These are phyloP conservation scores for Saccopteryx bilineata DNA, from an alignment of 2,113 vertebrate genomes.

Conservation along the genomic window DNA sequence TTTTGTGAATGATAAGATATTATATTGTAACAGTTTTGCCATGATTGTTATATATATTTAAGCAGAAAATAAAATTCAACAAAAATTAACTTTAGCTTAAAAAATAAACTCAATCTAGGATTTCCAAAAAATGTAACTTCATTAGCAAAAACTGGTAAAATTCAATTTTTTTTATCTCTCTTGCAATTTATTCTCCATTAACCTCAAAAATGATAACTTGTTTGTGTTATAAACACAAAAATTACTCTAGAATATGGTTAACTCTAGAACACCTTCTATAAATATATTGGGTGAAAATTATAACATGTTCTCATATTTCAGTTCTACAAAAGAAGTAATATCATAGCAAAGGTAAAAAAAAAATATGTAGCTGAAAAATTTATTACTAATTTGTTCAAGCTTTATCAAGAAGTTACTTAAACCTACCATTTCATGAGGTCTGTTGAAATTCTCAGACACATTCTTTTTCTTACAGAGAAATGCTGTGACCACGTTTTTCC, in stretches of 20 bases:
- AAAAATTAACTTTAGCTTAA: background rate
- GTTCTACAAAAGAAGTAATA: background rate
- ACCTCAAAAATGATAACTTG: background rate
- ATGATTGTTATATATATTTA: background rate
- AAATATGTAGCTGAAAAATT: background rate
- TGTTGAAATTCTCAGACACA: constrained; percentile 15
- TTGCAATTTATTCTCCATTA: background rate
- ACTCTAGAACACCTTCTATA: background rate
- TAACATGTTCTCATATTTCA: background rate
- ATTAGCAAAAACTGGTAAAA: background rate
- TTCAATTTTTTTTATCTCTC: background rate
- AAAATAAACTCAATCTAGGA: background rate
- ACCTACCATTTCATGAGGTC: background rate
- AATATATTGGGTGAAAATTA: background rate
- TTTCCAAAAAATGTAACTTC: background rate
- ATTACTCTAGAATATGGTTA: background rate
- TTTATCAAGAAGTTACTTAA: constrained; percentile 22
- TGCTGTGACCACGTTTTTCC: constrained; percentile 2
- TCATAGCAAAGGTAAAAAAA: background rate
- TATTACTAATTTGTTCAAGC: background rate
- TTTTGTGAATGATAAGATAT: background rate
- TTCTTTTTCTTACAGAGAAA: constrained; percentile 41
- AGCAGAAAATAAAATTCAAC: constrained; percentile 3
- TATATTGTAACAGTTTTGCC: background rate
- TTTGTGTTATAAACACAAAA: background rate